These are phyloP conservation scores for Sebastes itinus DNA, from an alignment of 2,797 vertebrate species.

Conservation along the genomic window DNA sequence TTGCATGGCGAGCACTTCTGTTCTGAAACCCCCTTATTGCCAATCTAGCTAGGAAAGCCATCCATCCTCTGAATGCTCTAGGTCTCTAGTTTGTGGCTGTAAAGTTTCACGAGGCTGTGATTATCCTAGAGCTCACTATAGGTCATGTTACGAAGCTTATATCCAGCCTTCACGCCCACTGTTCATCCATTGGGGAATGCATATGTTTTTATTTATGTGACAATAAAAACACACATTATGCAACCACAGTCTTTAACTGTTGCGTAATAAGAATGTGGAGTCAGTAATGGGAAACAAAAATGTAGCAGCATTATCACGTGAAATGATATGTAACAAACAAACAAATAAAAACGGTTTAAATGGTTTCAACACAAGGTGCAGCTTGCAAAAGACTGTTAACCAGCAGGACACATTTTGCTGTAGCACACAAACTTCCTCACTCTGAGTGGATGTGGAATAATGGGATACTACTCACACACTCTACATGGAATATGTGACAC, in stretches of 20 bases:
- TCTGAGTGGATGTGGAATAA: not conserved
- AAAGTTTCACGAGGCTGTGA: too few relatives aligned
- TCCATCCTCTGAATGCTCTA: too few relatives aligned
- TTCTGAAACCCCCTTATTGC: too few relatives aligned
- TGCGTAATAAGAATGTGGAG: not conserved
- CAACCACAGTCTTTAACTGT: not conserved
- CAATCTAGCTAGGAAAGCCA: too few relatives aligned
- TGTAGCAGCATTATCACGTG: too few relatives aligned
- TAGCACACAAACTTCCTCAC: not conserved
- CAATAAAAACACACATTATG: not conserved
- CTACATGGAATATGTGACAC: not conserved
- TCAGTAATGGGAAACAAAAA: not conserved
- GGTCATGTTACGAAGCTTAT: too few relatives aligned
- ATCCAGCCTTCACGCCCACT: not conserved
- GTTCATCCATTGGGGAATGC: not conserved
- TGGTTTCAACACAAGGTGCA: not conserved
- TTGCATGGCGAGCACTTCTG: too few relatives aligned
- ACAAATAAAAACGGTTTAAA: not conserved
- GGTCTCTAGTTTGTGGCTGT: too few relatives aligned
- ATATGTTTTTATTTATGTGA: not conserved
- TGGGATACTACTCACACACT: not conserved
- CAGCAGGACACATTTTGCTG: not conserved
- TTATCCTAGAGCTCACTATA: too few relatives aligned
- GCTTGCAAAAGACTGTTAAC: not conserved
- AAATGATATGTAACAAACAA: not conserved